These are phyloP conservation scores for Trematomus bernacchii DNA, from an alignment of 2,797 vertebrate genomes.

Conservation along the genomic window DNA sequence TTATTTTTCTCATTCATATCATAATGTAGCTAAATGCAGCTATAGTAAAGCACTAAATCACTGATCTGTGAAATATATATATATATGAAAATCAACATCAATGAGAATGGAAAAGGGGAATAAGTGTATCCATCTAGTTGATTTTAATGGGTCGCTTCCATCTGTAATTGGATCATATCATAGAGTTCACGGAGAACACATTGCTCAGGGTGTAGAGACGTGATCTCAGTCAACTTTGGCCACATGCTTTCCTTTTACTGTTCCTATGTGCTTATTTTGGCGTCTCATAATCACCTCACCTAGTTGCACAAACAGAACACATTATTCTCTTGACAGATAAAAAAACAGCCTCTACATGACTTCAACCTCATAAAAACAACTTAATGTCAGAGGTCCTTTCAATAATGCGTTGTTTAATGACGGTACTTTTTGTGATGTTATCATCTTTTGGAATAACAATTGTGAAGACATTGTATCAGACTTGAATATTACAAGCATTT, in stretches of 20 bases:
- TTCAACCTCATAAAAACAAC: constrained; percentile 24
- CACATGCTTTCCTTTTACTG: constrained; percentile 60
- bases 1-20: not conserved
- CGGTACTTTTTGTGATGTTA: constrained; percentile 20
- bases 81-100: not conserved
- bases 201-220: constrained; percentile 42
- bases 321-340: constrained; percentile 59
- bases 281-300: constrained; percentile 58
- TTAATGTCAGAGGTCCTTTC: constrained; percentile 33
- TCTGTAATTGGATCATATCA: constrained; percentile 19
- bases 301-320: constrained; percentile 62
- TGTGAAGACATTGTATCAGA: not conserved
- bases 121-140: not conserved
- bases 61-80: constrained; percentile 6
- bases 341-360: constrained; percentile 32
- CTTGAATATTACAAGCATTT: constrained; percentile 9
- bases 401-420: constrained; percentile 33
- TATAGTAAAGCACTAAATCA: not conserved
- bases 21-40: not conserved
- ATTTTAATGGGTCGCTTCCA: constrained; percentile 18
- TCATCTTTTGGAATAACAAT: constrained; percentile 18
- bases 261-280: constrained; percentile 74
- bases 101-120: not conserved
- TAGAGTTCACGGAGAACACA: constrained; percentile 47
- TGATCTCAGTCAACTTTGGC: constrained; percentile 44